Evolutionary conservation across 2,113 vertebrate species (phyloP).

Genomic region (Pampusana beccarii): DNA sequence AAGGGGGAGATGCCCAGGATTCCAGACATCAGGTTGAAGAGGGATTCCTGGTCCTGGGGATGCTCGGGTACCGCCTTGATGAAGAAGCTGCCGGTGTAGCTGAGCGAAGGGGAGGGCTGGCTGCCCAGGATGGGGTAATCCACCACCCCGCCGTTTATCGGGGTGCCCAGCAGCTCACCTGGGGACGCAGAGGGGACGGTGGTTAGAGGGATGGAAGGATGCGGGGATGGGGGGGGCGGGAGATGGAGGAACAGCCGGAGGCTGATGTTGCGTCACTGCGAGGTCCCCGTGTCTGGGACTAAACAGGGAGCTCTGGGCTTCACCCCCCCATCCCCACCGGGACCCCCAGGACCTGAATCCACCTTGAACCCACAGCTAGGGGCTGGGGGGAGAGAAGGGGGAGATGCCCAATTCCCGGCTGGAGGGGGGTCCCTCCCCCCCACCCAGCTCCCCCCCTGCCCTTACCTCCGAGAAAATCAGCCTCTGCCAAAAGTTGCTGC

Average conservation of each 20-base stretch:
- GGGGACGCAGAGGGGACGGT: neutral
- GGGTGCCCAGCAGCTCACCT: conserved; percentile 85
- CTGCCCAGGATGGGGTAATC: conserved; percentile 87
- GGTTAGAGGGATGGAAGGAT: neutral
- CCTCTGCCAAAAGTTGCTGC: conserved; percentile 79
- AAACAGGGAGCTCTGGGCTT: neutral
- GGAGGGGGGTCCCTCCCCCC: neutral
- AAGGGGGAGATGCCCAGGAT: conserved; percentile 93
- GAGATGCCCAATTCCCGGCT: neutral
- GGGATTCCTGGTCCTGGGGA: conserved; percentile 91
- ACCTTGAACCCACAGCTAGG: neutral
- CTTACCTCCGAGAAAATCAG: conserved; percentile 85
- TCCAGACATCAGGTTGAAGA: conserved; percentile 97
- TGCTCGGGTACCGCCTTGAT: conserved; percentile 92
- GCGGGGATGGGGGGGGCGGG: neutral
- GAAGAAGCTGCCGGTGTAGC: conserved; percentile 97
- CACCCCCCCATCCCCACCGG: neutral
- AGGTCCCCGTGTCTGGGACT: neutral
- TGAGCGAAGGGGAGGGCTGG: conserved; percentile 86
- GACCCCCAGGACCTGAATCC: neutral
- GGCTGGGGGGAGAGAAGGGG: neutral
- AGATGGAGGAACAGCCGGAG: neutral
- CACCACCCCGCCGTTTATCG: conserved; percentile 78
- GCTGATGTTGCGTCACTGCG: neutral
- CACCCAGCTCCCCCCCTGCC: neutral